phyloP scores from a whole-genome alignment of 2,113 vertebrate genomes.

The Poicephalus gulielmi region DNA sequence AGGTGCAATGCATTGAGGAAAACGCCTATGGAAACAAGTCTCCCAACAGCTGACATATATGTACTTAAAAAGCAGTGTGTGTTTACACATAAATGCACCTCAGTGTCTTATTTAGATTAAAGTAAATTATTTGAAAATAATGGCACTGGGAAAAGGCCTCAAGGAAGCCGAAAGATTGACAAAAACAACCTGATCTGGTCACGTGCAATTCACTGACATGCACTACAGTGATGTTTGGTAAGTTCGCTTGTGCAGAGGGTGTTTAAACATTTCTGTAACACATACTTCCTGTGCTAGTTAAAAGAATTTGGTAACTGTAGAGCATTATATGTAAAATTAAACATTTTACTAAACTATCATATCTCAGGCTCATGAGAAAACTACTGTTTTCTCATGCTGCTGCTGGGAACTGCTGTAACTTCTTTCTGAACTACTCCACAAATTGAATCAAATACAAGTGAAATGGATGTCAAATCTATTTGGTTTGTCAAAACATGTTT shows the following conservation, averaged over 20 bases:
- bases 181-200: accelerated
- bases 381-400: not conserved
- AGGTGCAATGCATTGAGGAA: accelerated
- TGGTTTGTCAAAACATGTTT: not conserved
- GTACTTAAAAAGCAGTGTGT: accelerated
- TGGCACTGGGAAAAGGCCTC: not conserved
- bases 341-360: not conserved
- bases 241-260: not conserved
- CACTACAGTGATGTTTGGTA: not conserved
- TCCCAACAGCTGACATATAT: accelerated
- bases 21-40: accelerated
- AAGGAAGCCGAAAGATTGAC: not conserved
- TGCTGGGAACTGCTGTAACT: not conserved
- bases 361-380: not conserved
- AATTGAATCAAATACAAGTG: not conserved
- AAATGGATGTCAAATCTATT: not conserved
- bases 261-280: not conserved
- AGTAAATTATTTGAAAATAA: not conserved
- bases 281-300: not conserved
- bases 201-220: accelerated
- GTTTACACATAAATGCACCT: accelerated
- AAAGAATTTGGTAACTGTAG: not conserved
- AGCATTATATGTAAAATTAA: accelerated
- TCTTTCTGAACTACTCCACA: not conserved
- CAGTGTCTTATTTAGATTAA: not conserved